Evolutionary conservation across 2,888 invertebrate genomes (phyloP).

Genomic region (Watsonalla binaria): DNA sequence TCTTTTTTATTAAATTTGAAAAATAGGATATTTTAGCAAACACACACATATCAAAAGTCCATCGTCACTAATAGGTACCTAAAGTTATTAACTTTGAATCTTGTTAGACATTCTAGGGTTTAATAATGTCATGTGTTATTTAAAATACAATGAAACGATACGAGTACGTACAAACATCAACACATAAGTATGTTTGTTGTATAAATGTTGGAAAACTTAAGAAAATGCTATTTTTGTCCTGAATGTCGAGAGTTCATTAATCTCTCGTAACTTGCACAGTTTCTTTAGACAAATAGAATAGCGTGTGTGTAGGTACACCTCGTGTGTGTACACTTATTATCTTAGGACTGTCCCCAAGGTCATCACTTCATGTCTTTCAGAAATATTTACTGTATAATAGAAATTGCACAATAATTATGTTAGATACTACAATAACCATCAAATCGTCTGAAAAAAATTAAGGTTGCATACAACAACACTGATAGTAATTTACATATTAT

Average conservation of each 20-base stretch:
- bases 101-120: too few species aligned
- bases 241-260: not conserved
- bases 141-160: not conserved
- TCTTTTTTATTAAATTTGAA: too few species aligned
- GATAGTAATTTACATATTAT: too few species aligned
- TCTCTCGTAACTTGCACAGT: conserved; percentile 3
- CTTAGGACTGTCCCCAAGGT: conserved; percentile 23
- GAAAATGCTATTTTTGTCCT: not conserved
- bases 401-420: not conserved
- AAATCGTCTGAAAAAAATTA: too few species aligned
- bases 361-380: conserved; percentile 5
- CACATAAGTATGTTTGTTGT: not conserved
- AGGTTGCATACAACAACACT: too few species aligned
- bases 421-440: not conserved
- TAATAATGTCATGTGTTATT: too few species aligned
- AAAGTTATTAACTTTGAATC: too few species aligned
- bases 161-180: not conserved
- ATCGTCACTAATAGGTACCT: too few species aligned
- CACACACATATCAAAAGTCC: too few species aligned
- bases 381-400: conserved; percentile 1
- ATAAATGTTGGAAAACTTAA: not conserved
- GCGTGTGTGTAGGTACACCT: not conserved
- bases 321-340: conserved; percentile 12
- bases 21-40: too few species aligned
- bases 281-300: conserved; percentile 11